phyloP scores from a whole-genome alignment of 2,888 invertebrate species.

The Erebia aethiops region DNA sequence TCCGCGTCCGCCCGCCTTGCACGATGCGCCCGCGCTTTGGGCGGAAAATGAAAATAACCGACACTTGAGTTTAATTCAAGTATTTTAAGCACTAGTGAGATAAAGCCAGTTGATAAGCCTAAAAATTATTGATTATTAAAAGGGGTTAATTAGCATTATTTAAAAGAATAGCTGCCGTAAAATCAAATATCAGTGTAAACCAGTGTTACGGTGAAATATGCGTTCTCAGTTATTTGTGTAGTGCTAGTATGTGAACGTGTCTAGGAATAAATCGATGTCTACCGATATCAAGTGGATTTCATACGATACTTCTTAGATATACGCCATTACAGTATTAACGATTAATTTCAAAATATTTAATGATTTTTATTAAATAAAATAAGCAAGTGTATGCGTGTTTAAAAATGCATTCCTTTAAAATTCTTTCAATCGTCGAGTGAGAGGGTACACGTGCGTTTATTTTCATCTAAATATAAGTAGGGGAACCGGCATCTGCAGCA shows the following conservation, averaged over 20 bases:
- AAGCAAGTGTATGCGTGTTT: constrained; percentile 13
- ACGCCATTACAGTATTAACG: constrained; percentile 16
- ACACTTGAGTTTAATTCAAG: constrained; percentile 5
- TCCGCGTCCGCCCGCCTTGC: constrained; percentile 69
- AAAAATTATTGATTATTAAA: neutral
- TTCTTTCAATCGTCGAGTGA: constrained; percentile 50
- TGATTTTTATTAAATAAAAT: neutral
- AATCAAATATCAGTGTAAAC: neutral
- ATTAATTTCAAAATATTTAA: constrained; percentile 12
- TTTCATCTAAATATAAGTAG: constrained; percentile 71
- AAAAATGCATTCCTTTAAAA: constrained; percentile 70
- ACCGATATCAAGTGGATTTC: constrained; percentile 32
- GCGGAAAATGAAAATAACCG: constrained; percentile 46
- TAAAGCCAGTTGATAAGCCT: neutral
- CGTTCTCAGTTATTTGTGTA: constrained; percentile 36
- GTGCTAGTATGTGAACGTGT: constrained; percentile 32
- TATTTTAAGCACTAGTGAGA: neutral
- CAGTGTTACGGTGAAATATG: constrained; percentile 26
- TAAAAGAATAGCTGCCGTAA: neutral
- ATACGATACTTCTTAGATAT: constrained; percentile 25
- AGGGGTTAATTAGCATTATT: neutral
- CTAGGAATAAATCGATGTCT: constrained; percentile 37
- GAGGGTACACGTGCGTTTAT: constrained; percentile 70
- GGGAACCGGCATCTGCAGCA: constrained; percentile 48
- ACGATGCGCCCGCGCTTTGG: constrained; percentile 67